phyloP scores from a whole-genome alignment of 2,888 invertebrate species.

The Cistogaster globosa region DNA sequence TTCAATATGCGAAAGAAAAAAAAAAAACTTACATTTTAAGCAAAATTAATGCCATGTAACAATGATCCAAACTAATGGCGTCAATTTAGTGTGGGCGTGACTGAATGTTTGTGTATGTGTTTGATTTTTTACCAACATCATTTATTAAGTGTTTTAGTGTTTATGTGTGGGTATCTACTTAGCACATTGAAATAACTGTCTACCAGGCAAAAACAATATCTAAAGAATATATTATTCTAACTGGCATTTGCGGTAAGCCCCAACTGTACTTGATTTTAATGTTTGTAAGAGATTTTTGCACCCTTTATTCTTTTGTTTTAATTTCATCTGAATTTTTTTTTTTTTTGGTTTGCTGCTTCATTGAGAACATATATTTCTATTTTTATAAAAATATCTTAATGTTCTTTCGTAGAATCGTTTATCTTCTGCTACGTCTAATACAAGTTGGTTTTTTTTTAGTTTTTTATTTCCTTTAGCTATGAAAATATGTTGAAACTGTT shows the following conservation, averaged over 20 bases:
- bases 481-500: constrained; percentile 57
- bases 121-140: not conserved
- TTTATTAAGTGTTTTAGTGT: constrained; percentile 2
- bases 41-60: constrained; percentile 30
- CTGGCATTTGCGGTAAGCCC: constrained; percentile 62
- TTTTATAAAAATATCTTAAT: constrained; percentile 24
- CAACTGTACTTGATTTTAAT: constrained; percentile 68
- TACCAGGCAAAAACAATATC: constrained; percentile 10
- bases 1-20: constrained; percentile 63
- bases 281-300: constrained; percentile 49
- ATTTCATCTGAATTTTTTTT: not conserved
- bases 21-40: constrained; percentile 32
- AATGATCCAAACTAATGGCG: constrained; percentile 42
- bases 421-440: too few relatives aligned
- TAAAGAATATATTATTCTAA: constrained; percentile 63
- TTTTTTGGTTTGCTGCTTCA: constrained; percentile 39
- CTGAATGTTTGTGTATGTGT: not conserved
- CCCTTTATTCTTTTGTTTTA: constrained; percentile 28
- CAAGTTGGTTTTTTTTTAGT: not conserved
- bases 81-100: constrained; percentile 6
- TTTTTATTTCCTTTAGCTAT: constrained; percentile 31
- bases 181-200: constrained; percentile 1
- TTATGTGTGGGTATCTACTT: not conserved
- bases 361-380: constrained; percentile 58
- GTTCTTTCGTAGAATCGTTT: constrained; percentile 16